Base-by-base conservation (phyloP, 2,797 vertebrate genomes). In the Lepilemur ruficaudatus region DNA sequence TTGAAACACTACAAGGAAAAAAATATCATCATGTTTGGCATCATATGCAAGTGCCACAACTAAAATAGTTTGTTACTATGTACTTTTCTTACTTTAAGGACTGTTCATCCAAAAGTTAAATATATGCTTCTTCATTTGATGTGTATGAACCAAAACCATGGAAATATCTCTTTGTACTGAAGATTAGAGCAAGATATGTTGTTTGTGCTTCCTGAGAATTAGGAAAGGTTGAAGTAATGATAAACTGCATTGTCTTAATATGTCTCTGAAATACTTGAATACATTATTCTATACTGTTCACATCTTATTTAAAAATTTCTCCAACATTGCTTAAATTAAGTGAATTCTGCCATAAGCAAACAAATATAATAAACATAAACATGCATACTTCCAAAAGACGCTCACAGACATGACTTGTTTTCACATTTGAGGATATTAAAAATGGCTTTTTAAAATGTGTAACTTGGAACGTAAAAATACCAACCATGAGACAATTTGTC, bases 1-100 rank as follows among this genome's bases (percentile, higher is more conserved):
- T 96, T 69, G 96, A 94, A 96, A 85, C 35, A 82, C n/a, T 87
- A 70, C 18, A 76, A 28, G 14, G 23, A 23, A 59, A 38, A 38
- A 12, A 55, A 92, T 63, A 46, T 43, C 32, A 69, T 38, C 75
- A 59, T 38, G 22, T 87, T 91, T 86, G 76, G 48, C 59, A 48
- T 67, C 79, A 52, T 82, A 75, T 50, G n/a, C 30, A 92, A 96
- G 65, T 84, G 23, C 30, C 43, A 92, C 69, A 94, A 28, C 25
- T 81, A 20, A 96, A 65, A 30, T 12, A 91, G 75, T 79, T 94
- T 93, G 28, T 91, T 38, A 41, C 67, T 57, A 30, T 35, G 61
- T 95, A 97, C 63, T 80, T 38, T 75, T 89, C 92, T 94, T 96
- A 48, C 79, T 95, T 96, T 93, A 38, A 95, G 48, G 4, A 95